phyloP scores from a whole-genome alignment of 2,888 invertebrate genomes.

The Argynnis bischoffii region DNA sequence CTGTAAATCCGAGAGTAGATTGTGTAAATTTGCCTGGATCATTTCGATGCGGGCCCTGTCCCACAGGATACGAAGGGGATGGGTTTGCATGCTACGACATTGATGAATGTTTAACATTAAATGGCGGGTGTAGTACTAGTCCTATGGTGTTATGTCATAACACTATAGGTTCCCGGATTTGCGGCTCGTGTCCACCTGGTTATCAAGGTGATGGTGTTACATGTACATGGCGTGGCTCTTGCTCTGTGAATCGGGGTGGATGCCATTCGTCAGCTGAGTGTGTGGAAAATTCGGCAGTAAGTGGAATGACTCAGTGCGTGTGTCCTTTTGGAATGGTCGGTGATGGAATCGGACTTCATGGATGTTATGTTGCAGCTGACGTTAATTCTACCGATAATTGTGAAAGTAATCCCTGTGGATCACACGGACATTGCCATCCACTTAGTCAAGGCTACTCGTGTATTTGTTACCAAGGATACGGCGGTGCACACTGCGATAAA shows the following conservation, averaged over 20 bases:
- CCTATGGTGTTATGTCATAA: slow-evolving; percentile 94
- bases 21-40: slow-evolving; percentile 96
- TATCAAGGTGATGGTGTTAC: slow-evolving; percentile 91
- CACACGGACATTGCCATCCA: slow-evolving; percentile 83
- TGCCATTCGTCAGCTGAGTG: slow-evolving; percentile 93
- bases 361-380: slow-evolving; percentile 82
- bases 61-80: slow-evolving; percentile 92
- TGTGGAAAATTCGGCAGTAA: slow-evolving; percentile 83
- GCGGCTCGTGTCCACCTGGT: slow-evolving; percentile 94
- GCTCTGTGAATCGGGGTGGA: slow-evolving; percentile 90
- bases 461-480: slow-evolving; percentile 82
- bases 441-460: slow-evolving; percentile 77
- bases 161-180: slow-evolving; percentile 91
- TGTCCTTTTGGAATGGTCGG: slow-evolving; percentile 92
- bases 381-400: slow-evolving; percentile 70
- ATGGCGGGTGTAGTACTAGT: slow-evolving; percentile 93
- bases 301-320: slow-evolving; percentile 85
- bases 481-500: slow-evolving; percentile 84
- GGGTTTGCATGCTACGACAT: slow-evolving; percentile 93
- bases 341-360: slow-evolving; percentile 89
- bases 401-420: slow-evolving; percentile 76
- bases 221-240: slow-evolving; percentile 87
- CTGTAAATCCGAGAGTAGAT: slow-evolving; percentile 88
- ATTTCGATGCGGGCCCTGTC: slow-evolving; percentile 95
- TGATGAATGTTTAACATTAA: slow-evolving; percentile 92